Evolutionary conservation across 2,888 invertebrate species (phyloP).

Genomic region (Furcula furcula): DNA sequence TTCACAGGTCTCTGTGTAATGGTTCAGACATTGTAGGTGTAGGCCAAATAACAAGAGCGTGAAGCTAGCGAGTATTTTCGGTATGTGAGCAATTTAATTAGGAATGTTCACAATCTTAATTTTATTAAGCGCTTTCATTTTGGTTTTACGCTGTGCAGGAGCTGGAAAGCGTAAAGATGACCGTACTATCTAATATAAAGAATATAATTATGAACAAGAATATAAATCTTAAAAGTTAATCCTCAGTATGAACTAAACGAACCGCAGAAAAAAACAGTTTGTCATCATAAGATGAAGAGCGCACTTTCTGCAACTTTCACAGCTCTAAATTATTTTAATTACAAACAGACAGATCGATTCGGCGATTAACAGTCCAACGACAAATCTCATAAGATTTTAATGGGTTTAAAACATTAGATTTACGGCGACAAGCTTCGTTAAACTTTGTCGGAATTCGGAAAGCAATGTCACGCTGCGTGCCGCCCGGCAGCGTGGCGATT

Average conservation of each 20-base stretch:
- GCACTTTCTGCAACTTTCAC: not conserved
- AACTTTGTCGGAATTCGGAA: conserved; percentile 59
- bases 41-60: conserved; percentile 52
- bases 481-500: conserved; percentile 24
- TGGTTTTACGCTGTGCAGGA: conserved; percentile 2
- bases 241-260: not conserved
- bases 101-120: conserved; percentile 36
- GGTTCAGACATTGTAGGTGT: conserved; percentile 32
- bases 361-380: too few species aligned
- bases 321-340: not conserved
- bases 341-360: not conserved
- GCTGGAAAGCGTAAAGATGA: conserved; percentile 25
- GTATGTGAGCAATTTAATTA: conserved; percentile 48
- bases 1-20: conserved; percentile 20
- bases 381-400: conserved; percentile 24
- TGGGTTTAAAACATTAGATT: conserved; percentile 28
- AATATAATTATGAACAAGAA: not conserved
- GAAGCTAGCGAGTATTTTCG: conserved; percentile 47
- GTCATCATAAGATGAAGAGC: not conserved
- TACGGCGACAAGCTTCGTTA: conserved; percentile 43
- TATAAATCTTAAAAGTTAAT: not conserved
- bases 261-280: not conserved
- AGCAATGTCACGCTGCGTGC: conserved; percentile 41
- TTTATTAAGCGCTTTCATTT: conserved; percentile 47
- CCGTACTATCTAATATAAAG: too few species aligned